Evolutionary conservation across 2,113 vertebrate genomes (phyloP).

Genomic region (Microcebus tavaratra): DNA sequence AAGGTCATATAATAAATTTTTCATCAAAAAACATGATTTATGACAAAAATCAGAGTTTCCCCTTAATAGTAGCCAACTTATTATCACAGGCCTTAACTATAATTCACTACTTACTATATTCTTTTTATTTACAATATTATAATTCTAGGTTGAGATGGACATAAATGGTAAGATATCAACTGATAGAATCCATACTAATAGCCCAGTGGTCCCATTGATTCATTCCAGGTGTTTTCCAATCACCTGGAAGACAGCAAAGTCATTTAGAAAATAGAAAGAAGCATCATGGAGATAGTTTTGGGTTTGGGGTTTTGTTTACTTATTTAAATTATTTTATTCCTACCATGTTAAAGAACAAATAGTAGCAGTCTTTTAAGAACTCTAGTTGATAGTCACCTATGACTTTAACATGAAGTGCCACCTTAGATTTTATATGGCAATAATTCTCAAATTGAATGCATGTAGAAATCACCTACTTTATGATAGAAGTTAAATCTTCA

Average conservation of each 20-base stretch:
- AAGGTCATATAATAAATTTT: conserved; percentile 47
- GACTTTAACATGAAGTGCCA: background rate
- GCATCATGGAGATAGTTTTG: background rate
- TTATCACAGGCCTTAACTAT: background rate
- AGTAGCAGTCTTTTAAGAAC: background rate
- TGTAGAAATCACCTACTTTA: background rate
- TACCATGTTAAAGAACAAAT: background rate
- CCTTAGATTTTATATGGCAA: background rate
- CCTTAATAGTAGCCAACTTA: background rate
- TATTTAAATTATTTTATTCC: background rate
- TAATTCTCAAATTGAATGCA: background rate
- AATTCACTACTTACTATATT: background rate
- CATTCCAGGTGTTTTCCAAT: background rate
- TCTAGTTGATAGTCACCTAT: background rate
- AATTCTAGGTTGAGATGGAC: background rate
- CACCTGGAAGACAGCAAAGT: background rate
- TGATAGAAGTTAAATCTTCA: background rate
- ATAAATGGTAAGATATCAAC: background rate
- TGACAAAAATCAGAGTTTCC: background rate
- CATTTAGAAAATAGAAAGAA: background rate
- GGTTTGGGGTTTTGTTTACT: background rate
- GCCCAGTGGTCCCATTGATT: background rate
- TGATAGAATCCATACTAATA: background rate
- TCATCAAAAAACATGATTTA: background rate
- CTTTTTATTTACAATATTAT: background rate